A percentile compares a stretch with the other conserved stretches of the same genome.
Conservation (phyloP, 2,113 vertebrate genomes). For the Urocynchramus pylzowi region DNA sequence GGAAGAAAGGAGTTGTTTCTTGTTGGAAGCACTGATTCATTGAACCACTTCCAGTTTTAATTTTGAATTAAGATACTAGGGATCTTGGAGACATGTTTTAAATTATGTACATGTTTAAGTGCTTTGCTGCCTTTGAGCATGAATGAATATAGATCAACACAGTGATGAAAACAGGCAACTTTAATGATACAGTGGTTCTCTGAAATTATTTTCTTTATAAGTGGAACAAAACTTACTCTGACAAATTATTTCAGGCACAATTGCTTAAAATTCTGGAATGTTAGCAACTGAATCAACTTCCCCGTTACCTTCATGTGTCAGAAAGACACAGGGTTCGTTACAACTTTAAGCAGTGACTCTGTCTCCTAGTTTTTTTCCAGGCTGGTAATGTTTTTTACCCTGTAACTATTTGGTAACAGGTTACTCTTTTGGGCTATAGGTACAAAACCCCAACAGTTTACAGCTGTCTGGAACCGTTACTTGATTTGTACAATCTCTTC, state of each 20-base stretch:
- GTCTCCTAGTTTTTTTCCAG: neutral
- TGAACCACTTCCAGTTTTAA: neutral
- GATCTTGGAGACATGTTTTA: neutral
- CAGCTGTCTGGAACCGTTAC: neutral
- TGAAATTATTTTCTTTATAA: neutral
- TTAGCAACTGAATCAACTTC: neutral
- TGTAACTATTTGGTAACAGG: neutral
- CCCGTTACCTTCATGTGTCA: fast-evolving
- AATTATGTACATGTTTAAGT: neutral
- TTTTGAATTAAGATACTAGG: neutral
- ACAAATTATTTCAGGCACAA: neutral
- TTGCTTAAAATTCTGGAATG: neutral
- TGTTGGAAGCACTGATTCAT: neutral
- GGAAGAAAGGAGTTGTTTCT: neutral
- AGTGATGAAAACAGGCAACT: neutral
- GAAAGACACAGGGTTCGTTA: neutral
- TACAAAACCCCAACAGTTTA: neutral
- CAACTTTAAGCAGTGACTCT: neutral
- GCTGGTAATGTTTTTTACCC: neutral
- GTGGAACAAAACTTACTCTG: neutral
- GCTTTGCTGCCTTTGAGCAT: neutral
- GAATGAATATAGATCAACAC: neutral
- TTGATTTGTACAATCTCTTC: neutral
- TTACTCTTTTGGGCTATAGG: neutral
- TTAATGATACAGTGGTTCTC: neutral